These are phyloP conservation scores for Xiphophorus birchmanni DNA, from an alignment of 2,797 vertebrate species.

Conservation along the genomic window DNA sequence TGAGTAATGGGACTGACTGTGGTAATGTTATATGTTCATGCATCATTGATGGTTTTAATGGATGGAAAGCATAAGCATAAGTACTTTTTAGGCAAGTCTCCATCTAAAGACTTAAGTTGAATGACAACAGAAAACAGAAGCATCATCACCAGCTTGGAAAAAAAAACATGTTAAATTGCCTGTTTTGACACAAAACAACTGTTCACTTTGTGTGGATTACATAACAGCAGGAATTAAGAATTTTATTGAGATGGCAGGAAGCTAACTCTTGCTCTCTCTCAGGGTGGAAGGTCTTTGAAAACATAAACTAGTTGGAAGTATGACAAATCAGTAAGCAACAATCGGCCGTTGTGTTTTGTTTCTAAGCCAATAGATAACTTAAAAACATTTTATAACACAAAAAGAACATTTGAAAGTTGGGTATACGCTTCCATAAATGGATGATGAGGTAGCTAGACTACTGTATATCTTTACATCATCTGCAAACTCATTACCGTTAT, in stretches of 20 bases:
- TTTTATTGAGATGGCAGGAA: neutral
- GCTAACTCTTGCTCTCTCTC: neutral
- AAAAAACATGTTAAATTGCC: neutral
- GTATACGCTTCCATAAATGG: neutral
- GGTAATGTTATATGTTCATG: constrained; percentile 10
- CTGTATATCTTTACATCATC: neutral
- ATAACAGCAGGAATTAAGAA: neutral
- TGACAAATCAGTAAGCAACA: neutral
- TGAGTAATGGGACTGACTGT: constrained; percentile 11
- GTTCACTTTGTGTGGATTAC: neutral
- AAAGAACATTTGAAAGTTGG: neutral
- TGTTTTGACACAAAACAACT: neutral
- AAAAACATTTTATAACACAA: neutral
- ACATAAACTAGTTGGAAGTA: neutral
- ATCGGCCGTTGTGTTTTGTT: neutral
- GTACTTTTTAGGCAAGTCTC: neutral
- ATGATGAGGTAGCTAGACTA: neutral
- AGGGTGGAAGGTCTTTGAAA: neutral
- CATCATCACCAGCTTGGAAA: neutral
- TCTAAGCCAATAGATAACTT: neutral
- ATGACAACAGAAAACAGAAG: neutral
- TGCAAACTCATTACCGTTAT: no score
- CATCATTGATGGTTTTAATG: constrained; percentile 17
- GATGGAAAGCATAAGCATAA: neutral
- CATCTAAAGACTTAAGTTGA: neutral